Conservation (phyloP, 2,888 invertebrate genomes). For the Polydrusus cervinus region DNA sequence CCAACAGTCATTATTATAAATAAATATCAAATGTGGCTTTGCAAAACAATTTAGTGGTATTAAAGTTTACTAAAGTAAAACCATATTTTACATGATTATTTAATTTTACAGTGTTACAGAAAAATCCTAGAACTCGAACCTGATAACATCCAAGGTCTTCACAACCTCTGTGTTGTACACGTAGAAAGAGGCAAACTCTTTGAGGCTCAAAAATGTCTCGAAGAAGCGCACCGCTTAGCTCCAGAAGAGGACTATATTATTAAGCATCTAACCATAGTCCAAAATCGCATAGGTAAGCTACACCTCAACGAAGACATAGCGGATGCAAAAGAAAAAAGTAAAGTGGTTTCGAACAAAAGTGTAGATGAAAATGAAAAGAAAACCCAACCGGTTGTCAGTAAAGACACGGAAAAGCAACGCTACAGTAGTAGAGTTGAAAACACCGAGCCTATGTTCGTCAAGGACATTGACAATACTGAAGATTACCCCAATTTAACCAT, state of each 20-base stretch:
- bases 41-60: no score
- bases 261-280: conserved; percentile 91
- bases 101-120: conserved; percentile 84
- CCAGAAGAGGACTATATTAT: conserved; percentile 94
- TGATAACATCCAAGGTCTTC: conserved; percentile 93
- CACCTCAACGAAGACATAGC: conserved; percentile 66
- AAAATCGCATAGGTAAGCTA: conserved; percentile 76
- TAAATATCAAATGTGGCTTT: no score
- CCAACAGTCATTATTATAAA: no score
- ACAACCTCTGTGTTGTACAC: conserved; percentile 96
- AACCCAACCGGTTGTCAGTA: conserved; percentile 68
- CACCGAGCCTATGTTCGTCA: conserved; percentile 70
- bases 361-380: conserved; percentile 68
- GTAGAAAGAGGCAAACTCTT: conserved; percentile 92
- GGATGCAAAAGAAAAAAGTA: conserved; percentile 64
- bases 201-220: conserved; percentile 89
- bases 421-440: conserved; percentile 71
- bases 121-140: conserved; percentile 91
- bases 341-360: conserved; percentile 69
- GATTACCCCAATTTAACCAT: conserved; percentile 52
- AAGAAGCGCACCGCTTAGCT: conserved; percentile 85
- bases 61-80: no score
- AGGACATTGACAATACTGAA: conserved; percentile 66
- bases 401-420: conserved; percentile 68
- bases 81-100: neutral